A percentile compares a stretch with the other conserved stretches of the same genome.
Conservation (phyloP, 2,797 vertebrate species). For the Muscicapa striata region DNA sequence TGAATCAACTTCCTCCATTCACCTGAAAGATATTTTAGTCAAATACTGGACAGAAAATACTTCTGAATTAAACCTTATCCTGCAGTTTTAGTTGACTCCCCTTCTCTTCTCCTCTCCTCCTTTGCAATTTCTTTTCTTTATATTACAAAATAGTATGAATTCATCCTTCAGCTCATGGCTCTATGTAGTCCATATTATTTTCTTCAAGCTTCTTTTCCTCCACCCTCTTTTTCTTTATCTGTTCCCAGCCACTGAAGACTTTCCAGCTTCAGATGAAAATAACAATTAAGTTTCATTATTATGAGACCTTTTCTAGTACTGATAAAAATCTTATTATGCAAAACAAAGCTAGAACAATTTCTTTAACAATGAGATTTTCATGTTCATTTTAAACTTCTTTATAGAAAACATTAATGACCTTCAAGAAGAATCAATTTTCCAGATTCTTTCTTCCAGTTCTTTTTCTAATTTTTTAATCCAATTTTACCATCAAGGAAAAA, state of each 20-base stretch:
- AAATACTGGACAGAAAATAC: background rate
- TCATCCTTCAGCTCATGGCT: background rate
- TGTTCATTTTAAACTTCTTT: slow-evolving; percentile 26
- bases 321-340: slow-evolving; percentile 9
- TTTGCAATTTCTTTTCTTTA: background rate
- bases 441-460: background rate
- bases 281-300: slow-evolving; percentile 16
- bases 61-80: background rate
- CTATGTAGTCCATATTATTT: background rate
- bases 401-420: slow-evolving; percentile 58
- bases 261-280: background rate
- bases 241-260: background rate
- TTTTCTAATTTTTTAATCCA: background rate
- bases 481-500: slow-evolving; percentile 54
- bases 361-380: slow-evolving; percentile 51
- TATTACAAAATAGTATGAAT: background rate
- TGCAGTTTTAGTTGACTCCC: background rate
- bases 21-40: background rate
- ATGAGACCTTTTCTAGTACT: background rate
- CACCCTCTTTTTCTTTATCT: background rate
- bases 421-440: slow-evolving; percentile 32
- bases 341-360: slow-evolving; percentile 21
- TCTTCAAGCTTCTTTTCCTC: background rate
- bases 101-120: background rate
- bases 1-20: background rate